These are phyloP conservation scores for Austrofundulus limnaeus DNA, from an alignment of 2,113 vertebrate genomes.

Conservation along the genomic window DNA sequence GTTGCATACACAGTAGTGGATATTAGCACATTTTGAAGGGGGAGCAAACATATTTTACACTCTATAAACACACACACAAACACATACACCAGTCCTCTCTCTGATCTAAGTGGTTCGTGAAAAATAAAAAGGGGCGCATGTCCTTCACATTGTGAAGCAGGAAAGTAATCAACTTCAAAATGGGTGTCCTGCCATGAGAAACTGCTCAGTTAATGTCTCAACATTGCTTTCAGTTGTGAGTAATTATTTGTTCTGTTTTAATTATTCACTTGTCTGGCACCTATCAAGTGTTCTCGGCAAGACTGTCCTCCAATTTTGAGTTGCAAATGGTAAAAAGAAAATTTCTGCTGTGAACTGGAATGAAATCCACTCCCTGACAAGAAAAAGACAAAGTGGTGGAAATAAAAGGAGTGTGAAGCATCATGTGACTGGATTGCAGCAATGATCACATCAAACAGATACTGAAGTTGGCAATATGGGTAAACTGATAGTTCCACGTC, in stretches of 20 bases:
- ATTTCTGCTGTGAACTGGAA: neutral
- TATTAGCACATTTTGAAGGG: neutral
- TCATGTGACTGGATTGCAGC: too few relatives aligned
- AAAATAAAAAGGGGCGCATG: neutral
- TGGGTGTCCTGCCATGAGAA: neutral
- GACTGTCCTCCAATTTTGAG: neutral
- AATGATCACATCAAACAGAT: too few relatives aligned
- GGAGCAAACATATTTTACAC: slow-evolving; percentile 3
- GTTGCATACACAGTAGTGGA: slow-evolving; percentile 5
- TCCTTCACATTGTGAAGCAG: neutral
- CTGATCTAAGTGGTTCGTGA: neutral
- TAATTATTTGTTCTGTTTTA: slow-evolving; percentile 5
- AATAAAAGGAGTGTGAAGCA: too few relatives aligned
- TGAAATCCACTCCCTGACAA: too few relatives aligned
- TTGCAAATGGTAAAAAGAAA: neutral
- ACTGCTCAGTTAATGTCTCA: neutral
- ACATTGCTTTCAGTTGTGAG: neutral
- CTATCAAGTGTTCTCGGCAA: neutral
- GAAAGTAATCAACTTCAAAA: slow-evolving; percentile 10
- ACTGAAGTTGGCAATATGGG: too few relatives aligned
- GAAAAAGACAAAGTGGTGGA: too few relatives aligned
- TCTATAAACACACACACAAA: slow-evolving; percentile 10
- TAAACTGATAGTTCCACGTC: too few relatives aligned
- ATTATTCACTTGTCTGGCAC: neutral
- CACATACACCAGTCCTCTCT: slow-evolving; percentile 7